Conservation (phyloP, 2,113 vertebrate species). For the Lanius ludovicianus region DNA sequence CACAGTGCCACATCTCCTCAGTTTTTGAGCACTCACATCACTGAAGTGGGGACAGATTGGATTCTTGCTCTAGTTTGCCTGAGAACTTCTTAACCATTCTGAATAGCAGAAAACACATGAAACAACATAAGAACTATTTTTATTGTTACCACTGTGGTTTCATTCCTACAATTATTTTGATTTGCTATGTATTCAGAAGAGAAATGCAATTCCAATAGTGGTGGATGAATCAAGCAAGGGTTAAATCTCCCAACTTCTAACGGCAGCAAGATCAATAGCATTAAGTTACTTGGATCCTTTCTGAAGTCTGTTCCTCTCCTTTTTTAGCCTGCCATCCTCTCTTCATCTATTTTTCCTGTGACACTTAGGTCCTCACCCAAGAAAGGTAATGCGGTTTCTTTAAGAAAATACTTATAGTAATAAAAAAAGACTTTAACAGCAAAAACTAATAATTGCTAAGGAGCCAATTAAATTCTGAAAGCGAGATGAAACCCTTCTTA, state of each 20-base stretch:
- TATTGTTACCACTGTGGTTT: not conserved
- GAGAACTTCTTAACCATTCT: not conserved
- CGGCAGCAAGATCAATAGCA: constrained; percentile 65
- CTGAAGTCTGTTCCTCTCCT: constrained; percentile 64
- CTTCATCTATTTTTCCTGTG: constrained; percentile 65
- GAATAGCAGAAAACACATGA: not conserved
- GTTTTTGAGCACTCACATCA: not conserved
- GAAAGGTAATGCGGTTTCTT: constrained; percentile 88
- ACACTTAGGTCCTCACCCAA: constrained; percentile 73
- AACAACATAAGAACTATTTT: not conserved
- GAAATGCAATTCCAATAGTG: not conserved
- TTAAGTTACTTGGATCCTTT: constrained; percentile 55
- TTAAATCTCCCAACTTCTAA: constrained; percentile 69
- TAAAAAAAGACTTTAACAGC: constrained; percentile 99
- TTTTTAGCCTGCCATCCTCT: constrained; percentile 42
- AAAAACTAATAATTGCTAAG: constrained; percentile 99
- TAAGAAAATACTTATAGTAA: constrained; percentile 98
- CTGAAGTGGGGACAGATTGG: not conserved
- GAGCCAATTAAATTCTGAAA: constrained; percentile 99
- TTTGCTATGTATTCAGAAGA: not conserved
- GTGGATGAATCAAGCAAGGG: constrained; percentile 38
- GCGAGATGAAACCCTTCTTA: constrained; percentile 99
- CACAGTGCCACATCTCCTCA: not conserved
- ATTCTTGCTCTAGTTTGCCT: not conserved
- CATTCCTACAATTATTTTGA: not conserved